Evolutionary conservation across 2,113 vertebrate genomes (phyloP).

Genomic region (Mustela lutreola): DNA sequence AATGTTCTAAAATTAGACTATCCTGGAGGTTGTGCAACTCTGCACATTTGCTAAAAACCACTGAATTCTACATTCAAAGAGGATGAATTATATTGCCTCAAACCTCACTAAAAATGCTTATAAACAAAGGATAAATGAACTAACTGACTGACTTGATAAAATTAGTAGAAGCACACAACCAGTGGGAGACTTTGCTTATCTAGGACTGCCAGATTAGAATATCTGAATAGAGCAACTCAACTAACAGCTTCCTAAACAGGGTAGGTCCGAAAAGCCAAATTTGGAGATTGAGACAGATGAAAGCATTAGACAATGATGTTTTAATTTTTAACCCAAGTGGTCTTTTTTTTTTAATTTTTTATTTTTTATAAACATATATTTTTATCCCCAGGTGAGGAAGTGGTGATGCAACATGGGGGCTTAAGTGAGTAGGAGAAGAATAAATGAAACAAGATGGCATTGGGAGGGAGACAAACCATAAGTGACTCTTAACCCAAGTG

Average conservation of each 20-base stretch:
- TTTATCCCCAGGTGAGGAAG: too few species aligned
- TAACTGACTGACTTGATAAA: neutral
- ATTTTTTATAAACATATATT: too few species aligned
- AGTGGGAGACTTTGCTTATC: neutral
- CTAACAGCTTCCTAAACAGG: neutral
- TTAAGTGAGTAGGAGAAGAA: too few species aligned
- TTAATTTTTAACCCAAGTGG: neutral
- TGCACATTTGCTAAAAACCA: neutral
- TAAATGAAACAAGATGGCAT: too few species aligned
- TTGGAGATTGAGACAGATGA: neutral
- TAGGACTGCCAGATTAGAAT: neutral
- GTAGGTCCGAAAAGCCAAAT: neutral
- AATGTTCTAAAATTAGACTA: neutral
- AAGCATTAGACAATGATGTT: neutral
- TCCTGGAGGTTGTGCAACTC: neutral
- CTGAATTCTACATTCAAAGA: neutral
- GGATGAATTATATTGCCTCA: neutral
- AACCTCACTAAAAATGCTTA: neutral
- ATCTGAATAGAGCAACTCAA: neutral
- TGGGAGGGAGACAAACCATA: too few species aligned
- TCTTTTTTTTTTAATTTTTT: neutral
- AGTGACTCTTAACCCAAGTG: too few species aligned
- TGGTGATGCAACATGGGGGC: too few species aligned
- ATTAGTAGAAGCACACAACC: neutral
- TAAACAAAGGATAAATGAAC: neutral